Conservation (phyloP, 2,888 invertebrate species). For the Portevinia maculata region DNA sequence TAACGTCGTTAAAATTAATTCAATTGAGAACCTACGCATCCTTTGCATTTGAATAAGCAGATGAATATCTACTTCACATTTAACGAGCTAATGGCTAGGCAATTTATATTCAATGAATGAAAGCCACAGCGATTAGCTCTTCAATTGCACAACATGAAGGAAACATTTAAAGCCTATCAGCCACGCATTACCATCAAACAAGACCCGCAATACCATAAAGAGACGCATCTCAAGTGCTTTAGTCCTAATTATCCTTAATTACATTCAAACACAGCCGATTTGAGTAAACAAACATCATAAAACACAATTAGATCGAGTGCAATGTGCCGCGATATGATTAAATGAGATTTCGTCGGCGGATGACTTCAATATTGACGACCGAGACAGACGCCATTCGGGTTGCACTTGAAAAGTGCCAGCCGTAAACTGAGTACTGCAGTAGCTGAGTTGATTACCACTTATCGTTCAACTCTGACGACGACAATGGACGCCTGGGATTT, state of each 20-base stretch:
- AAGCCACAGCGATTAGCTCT: constrained; percentile 24
- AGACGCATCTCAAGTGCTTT: constrained; percentile 34
- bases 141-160: constrained; percentile 56
- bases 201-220: constrained; percentile 59
- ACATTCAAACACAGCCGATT: constrained; percentile 58
- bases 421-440: constrained; percentile 33
- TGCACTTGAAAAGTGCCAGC: constrained; percentile 45
- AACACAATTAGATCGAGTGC: constrained; percentile 69
- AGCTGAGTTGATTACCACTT: constrained; percentile 48
- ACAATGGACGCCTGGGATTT: constrained; percentile 35
- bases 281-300: constrained; percentile 66
- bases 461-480: constrained; percentile 47
- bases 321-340: constrained; percentile 53
- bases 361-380: constrained; percentile 52
- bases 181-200: constrained; percentile 46
- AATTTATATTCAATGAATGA: background rate
- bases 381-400: constrained; percentile 65
- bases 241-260: constrained; percentile 71
- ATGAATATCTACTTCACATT: constrained; percentile 20
- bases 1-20: background rate
- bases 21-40: background rate
- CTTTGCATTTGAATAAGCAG: background rate
- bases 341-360: constrained; percentile 57
- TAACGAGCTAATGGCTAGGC: constrained; percentile 56
- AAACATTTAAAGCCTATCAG: constrained; percentile 30